Evolutionary conservation across 2,113 vertebrate genomes (phyloP), one percentile per base, ranked within the genome.

Genomic region (Redunca redunca): DNA sequence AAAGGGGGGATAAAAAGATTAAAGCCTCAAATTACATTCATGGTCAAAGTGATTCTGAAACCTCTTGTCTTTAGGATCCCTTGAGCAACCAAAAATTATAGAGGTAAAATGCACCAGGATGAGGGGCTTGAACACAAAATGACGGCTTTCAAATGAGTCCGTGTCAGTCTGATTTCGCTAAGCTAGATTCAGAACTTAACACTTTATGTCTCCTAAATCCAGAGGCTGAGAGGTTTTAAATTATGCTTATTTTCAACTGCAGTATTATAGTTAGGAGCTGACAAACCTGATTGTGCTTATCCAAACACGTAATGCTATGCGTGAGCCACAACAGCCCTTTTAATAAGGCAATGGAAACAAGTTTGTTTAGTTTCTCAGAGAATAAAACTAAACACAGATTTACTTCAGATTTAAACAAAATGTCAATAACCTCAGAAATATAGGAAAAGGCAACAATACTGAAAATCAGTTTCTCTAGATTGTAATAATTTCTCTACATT

Each of bases 401-500:
- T 74, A 81, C 21, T 92, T n/a, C 88, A 50, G 78, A 91, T 94
- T 81, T 92, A 94, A 92, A 90, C n/a, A 97, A 97, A 96, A 84
- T 15, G 62, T 88, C 71, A 95, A 96, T 40, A 87, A 91, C 30
- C 21, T 97, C 58, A 84, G 62, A 98, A 91, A 97, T 23, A 48
- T 25, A 19, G 57, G 25, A 95, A 95, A 97, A 96, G 50, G 33
- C 95, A 94, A 78, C 57, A 74, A 80, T 25, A 94, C 4, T 21
- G 46, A 94, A 77, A 91, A 93, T 74, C 67, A 74, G 10, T 55
- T 86, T 94, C 92, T 88, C 40, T 33, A 53, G 57, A 67, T 0
- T 43, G 5, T 17, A 62, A 57, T 46, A 30, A 30, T 64, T 85
- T 94, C 90, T 89, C 40, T 36, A 58, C 43, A 62, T 0, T 48